Evolutionary conservation across 2,113 vertebrate genomes (phyloP), one percentile per base, ranked within the genome.

Genomic region (Petrocephalus microphthalmus): DNA sequence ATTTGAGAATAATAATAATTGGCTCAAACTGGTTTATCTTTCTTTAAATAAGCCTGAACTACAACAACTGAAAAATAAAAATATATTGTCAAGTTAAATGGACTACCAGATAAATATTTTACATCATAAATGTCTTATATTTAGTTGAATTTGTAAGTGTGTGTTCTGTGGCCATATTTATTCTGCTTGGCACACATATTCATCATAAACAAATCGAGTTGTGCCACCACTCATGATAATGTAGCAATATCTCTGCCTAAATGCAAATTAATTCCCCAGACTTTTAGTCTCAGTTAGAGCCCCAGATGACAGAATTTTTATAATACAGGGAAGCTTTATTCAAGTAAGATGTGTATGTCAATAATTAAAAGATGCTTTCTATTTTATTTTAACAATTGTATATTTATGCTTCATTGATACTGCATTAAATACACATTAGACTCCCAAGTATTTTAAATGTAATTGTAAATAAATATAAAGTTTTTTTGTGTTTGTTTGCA

Each of bases 241-340:
- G 92, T 42, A 56, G 90, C 92, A 88, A 90, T 92, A 93, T 91
- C 91, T 91, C 91, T 91, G 92, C 92, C 91, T 91, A 89, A 92
- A 93, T 93, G 93, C 94, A 94, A 94, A 95, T 95, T 94, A 93
- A 92, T 92, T 93, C 93, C 91, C 92, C 89, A 93, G 92, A 92
- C 94, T 92, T 86, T 92, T 89, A 87, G 92, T 93, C 51, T 53
- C 25, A 42, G 71, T 37, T 10, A 78, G 92, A 92, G 89, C 93
- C 92, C 92, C 92, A 91, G 93, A 94, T 92, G 22, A 92, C 33
- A 42, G 71, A n/a, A n/a, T 7, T 78, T 19, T 78, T 37, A 42
- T 78, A 42, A 78, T 42, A 78, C 29, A 42, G 33, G 33, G 33
- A 78, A 78, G 17, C 71, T 37, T 1, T 54, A 54, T 54, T 54